A percentile compares a stretch with the other conserved stretches of the same genome.
Conservation (phyloP, 2,113 vertebrate species). For the Bombycilla garrulus region DNA sequence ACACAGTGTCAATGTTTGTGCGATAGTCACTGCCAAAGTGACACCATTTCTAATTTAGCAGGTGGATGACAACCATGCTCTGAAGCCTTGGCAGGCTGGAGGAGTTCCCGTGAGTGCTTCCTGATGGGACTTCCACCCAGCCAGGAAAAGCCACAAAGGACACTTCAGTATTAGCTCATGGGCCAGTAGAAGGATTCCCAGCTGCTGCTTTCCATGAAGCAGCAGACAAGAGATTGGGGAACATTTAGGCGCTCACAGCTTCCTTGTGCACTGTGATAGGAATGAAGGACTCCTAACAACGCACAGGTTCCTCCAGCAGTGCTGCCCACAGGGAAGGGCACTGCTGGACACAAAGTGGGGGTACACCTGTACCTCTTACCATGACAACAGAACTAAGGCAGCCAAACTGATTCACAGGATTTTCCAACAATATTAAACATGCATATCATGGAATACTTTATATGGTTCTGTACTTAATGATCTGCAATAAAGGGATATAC, state of each 20-base stretch:
- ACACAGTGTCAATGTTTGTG: neutral
- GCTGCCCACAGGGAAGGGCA: neutral
- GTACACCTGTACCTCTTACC: neutral
- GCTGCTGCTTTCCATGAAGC: neutral
- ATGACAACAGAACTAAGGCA: neutral
- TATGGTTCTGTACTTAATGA: neutral
- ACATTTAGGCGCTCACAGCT: neutral
- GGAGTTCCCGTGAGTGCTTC: neutral
- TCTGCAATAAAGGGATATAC: neutral
- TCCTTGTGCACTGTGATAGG: neutral
- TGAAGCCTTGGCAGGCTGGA: neutral
- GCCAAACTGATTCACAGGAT: neutral
- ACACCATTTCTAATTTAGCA: neutral
- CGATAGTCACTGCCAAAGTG: neutral
- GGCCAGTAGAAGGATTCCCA: neutral
- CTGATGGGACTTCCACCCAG: neutral
- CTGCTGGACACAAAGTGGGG: fast-evolving
- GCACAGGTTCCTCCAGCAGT: neutral
- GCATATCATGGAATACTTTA: neutral
- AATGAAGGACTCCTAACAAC: neutral
- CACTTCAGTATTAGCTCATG: neutral
- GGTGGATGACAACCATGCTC: neutral
- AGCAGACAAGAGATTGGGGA: neutral
- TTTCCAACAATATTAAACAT: neutral
- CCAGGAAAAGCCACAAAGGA: neutral